These are phyloP conservation scores for Corapipo altera DNA, from an alignment of 2,113 vertebrate species.

Conservation along the genomic window DNA sequence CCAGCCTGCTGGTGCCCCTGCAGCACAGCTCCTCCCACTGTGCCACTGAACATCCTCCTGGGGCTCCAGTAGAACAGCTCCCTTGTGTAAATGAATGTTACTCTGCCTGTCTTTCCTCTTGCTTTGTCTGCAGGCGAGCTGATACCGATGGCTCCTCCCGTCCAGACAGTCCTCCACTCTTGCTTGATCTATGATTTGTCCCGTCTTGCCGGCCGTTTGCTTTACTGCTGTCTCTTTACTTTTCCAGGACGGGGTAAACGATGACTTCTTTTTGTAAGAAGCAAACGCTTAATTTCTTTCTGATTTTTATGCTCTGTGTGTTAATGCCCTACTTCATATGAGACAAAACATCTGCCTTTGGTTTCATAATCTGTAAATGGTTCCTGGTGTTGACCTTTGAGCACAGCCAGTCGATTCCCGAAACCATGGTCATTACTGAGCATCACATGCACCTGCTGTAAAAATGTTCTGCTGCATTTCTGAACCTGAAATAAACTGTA, in stretches of 20 bases:
- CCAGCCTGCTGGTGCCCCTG: background rate
- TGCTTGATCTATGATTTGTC: constrained; percentile 56
- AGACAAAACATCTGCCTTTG: constrained; percentile 52
- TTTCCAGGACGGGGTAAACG: constrained; percentile 38
- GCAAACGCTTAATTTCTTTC: constrained; percentile 9
- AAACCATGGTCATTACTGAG: constrained; percentile 54
- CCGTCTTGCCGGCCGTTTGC: constrained; percentile 9
- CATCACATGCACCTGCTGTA: constrained; percentile 66
- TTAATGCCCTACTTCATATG: constrained; percentile 38
- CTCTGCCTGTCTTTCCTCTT: constrained; percentile 65
- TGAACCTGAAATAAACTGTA: constrained; percentile 77
- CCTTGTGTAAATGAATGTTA: constrained; percentile 9
- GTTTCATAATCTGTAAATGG: constrained; percentile 46
- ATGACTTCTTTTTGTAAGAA: constrained; percentile 51
- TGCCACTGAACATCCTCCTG: background rate
- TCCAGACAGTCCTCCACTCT: constrained; percentile 47
- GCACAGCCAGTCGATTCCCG: constrained; percentile 52
- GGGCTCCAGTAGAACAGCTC: background rate
- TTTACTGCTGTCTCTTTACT: constrained; percentile 53
- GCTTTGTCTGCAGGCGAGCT: constrained; percentile 65
- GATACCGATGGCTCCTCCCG: constrained; percentile 52
- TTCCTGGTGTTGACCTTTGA: constrained; percentile 57
- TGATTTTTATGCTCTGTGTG: constrained; percentile 47
- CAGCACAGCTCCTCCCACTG: background rate
- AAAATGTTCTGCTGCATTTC: constrained; percentile 73